phyloP scores from a whole-genome alignment of 2,888 invertebrate genomes.

The Homarus gammarus region DNA sequence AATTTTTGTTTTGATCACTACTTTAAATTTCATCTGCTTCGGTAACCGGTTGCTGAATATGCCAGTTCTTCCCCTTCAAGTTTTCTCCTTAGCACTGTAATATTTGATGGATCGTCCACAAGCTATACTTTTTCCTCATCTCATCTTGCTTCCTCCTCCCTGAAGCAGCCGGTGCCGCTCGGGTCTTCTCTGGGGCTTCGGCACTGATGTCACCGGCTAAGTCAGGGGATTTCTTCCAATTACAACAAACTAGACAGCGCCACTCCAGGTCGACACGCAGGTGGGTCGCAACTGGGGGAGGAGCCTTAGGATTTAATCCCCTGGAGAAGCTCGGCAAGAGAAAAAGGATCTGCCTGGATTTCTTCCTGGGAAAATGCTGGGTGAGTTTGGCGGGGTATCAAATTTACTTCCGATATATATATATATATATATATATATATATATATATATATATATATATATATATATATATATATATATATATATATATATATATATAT shows the following conservation, averaged over 20 bases:
- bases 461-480: slow-evolving; percentile 27
- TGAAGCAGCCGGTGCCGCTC: background rate
- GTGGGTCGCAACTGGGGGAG: slow-evolving; percentile 35
- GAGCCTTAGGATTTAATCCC: slow-evolving; percentile 50
- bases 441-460: slow-evolving; percentile 35
- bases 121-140: too few relatives aligned
- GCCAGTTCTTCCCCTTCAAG: too few relatives aligned
- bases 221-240: slow-evolving; percentile 49
- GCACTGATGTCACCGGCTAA: slow-evolving; percentile 38
- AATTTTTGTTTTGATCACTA: too few relatives aligned
- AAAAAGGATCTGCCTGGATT: slow-evolving; percentile 23
- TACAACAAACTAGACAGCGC: slow-evolving; percentile 47
- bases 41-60: too few relatives aligned
- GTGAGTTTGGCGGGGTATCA: background rate
- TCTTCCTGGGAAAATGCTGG: background rate
- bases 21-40: too few relatives aligned
- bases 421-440: slow-evolving; percentile 35
- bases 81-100: too few relatives aligned
- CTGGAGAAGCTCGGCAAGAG: slow-evolving; percentile 32
- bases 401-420: background rate
- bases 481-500: slow-evolving; percentile 23
- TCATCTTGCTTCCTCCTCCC: too few relatives aligned
- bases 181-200: slow-evolving; percentile 18
- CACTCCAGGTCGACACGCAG: slow-evolving; percentile 50
- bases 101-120: too few relatives aligned